Base-by-base conservation (phyloP, 2,113 vertebrate species). In the Grammomys surdaster region DNA sequence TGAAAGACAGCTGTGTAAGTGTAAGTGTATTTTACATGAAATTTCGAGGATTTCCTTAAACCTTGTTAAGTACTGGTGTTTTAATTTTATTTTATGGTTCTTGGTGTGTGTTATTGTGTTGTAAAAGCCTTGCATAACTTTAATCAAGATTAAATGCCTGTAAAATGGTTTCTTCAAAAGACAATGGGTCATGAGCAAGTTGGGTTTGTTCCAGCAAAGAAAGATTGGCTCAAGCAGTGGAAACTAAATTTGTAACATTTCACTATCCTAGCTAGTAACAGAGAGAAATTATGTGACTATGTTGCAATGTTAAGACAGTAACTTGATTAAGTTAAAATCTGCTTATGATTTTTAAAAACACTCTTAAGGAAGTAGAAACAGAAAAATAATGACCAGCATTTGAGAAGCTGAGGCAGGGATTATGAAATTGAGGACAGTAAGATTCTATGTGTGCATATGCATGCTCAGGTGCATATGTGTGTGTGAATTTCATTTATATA, bases 31-130 rank as follows among this genome's bases (percentile, higher is more conserved):
- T 65, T 76, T 36, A 56, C 73, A 69, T 85, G 60, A 67, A 90
- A 82, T 81, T 65, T 60, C 48, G 56, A 43, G 56, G 56, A 73
- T 89, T 94, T 94, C 76, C 28, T 36, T 46, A 86, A 85, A 7
- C 67, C 26, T 78, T 72, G 36, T 90, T n/a, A 60, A 89, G 43
- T 91, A 9, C 43, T 73, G 8, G 24, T 48, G 51, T 87, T 86
- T 43, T 85, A 51, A 24, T 54, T 75, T 54, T 51, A 60, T 75
- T 76, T 58, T 89, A 43, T 43, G 54, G 77, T 88, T 91, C 73
- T 92, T 88, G 67, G 16, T 95, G 76, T 67, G 51, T n/a, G 82
- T 72, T 73, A 85, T 81, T 88, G 78, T 91, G n/a, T 13, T 60
- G 24, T 78, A 63, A 72, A 36, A 60, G 51, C 26, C 70, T 63